Conservation (phyloP, 2,113 vertebrate species). For the Melanocharis versteri region DNA sequence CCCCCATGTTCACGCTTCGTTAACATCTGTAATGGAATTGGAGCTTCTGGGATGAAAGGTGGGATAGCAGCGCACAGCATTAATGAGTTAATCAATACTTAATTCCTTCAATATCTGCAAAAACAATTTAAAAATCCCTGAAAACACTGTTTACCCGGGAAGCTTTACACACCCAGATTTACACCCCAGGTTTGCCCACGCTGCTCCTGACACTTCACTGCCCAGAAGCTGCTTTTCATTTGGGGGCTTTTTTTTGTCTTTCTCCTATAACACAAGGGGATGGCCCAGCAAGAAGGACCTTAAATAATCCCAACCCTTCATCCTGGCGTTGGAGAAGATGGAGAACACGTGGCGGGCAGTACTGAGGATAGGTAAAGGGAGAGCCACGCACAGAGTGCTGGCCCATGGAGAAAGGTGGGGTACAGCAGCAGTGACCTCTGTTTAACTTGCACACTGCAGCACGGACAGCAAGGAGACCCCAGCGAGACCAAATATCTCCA, state of each 20-base stretch:
- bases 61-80: background rate
- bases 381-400: fast-evolving
- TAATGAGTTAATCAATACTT: background rate
- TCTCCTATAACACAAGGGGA: background rate
- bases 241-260: background rate
- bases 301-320: background rate
- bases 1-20: background rate
- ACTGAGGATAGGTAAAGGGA: fast-evolving
- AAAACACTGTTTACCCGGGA: fast-evolving
- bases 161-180: background rate
- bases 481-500: background rate
- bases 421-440: fast-evolving
- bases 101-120: background rate
- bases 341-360: fast-evolving
- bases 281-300: background rate
- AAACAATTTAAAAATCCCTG: background rate
- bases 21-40: background rate
- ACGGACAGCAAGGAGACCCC: background rate
- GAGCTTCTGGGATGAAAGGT: background rate
- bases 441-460: background rate
- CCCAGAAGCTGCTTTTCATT: background rate
- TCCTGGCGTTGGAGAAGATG: fast-evolving
- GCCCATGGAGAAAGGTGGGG: background rate
- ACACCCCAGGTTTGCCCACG: fast-evolving
- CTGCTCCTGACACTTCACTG: background rate